A percentile compares a stretch with the other conserved stretches of the same genome.
Conservation (phyloP, 2,113 vertebrate genomes). For the Ivindomyrus marchei region DNA sequence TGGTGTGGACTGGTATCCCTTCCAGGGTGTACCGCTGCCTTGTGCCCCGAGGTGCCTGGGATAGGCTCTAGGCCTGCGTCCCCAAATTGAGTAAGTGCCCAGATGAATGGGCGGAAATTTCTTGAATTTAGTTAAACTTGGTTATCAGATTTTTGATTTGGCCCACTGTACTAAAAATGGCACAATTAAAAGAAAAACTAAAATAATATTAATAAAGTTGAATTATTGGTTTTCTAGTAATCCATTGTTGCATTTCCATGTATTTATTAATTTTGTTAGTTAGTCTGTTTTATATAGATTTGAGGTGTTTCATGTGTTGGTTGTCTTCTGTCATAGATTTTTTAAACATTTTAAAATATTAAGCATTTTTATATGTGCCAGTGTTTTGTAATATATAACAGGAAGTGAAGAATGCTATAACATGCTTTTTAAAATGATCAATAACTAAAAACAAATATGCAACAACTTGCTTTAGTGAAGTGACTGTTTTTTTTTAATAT, state of each 20-base stretch:
- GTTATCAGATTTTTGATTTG: background rate
- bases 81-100: background rate
- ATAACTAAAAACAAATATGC: background rate
- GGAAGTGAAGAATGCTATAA: background rate
- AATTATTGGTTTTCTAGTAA: background rate
- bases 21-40: background rate
- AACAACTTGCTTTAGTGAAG: background rate
- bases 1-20: background rate
- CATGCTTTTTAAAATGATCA: background rate
- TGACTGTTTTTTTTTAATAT: background rate
- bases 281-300: background rate
- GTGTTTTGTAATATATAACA: background rate
- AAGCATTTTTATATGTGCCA: background rate
- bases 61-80: background rate
- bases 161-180: background rate
- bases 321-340: background rate
- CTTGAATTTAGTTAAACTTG: background rate
- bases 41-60: background rate
- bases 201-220: background rate
- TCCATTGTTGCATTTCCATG: background rate
- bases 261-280: background rate
- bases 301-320: background rate
- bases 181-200: background rate
- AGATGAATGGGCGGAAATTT: background rate
- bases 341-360: background rate